Evolutionary conservation across 2,888 invertebrate species (phyloP).

Genomic region (Mesopsocus fuscifrons): DNA sequence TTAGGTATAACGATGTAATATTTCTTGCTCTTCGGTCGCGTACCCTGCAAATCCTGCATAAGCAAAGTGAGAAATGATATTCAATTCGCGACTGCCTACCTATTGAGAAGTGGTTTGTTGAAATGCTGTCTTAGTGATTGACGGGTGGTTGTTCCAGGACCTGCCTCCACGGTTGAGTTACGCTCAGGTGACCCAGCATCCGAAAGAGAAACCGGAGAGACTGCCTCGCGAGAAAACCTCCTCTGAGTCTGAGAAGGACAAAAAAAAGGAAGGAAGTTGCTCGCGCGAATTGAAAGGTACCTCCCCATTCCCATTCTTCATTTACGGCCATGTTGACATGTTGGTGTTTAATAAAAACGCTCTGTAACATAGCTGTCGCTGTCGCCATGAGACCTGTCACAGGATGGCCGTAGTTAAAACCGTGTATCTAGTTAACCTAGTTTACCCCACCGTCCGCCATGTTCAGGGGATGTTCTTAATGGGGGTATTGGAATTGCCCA

Average conservation of each 20-base stretch:
- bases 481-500: background rate
- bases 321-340: background rate
- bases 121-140: background rate
- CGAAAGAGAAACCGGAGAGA: conserved; percentile 28
- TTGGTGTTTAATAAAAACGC: background rate
- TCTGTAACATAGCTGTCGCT: background rate
- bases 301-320: background rate
- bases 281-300: background rate
- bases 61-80: too few relatives aligned
- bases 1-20: too few relatives aligned
- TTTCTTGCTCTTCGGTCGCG: too few relatives aligned
- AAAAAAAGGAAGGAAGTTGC: conserved; percentile 6
- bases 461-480: background rate
- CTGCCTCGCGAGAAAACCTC: background rate
- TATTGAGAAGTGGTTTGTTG: background rate
- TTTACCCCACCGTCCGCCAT: too few relatives aligned
- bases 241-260: background rate
- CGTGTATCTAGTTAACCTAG: too few relatives aligned
- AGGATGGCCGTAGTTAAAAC: too few relatives aligned
- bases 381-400: background rate
- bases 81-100: too few relatives aligned
- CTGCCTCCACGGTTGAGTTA: conserved; percentile 34
- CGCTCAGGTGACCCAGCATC: conserved; percentile 46
- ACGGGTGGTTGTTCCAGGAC: conserved; percentile 15
- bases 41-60: too few relatives aligned